A percentile compares a stretch with the other conserved stretches of the same genome.
Conservation (phyloP, 2,797 vertebrate species). For the Chaenodraco wilsoni region DNA sequence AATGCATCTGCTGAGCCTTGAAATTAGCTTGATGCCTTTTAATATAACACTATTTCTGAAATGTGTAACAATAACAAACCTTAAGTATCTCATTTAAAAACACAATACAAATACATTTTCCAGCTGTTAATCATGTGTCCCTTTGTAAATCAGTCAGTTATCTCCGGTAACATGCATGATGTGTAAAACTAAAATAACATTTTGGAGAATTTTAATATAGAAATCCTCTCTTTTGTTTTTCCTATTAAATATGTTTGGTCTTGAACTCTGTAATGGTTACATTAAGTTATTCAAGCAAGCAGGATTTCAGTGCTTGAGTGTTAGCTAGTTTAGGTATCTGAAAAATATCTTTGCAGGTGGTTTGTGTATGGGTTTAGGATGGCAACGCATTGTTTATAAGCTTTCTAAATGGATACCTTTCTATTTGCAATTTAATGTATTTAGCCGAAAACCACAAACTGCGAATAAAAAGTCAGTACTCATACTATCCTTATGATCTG, state of each 20-base stretch:
- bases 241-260: background rate
- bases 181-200: background rate
- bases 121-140: background rate
- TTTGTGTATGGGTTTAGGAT: too few relatives aligned
- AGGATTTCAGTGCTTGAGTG: background rate
- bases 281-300: conserved; percentile 4
- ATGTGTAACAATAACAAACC: background rate
- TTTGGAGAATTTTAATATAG: background rate
- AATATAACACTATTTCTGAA: background rate
- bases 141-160: background rate
- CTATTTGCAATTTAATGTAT: too few relatives aligned
- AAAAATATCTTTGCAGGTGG: background rate
- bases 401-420: too few relatives aligned
- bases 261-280: background rate
- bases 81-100: background rate
- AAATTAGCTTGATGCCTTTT: background rate
- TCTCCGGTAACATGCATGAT: background rate
- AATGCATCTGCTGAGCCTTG: background rate
- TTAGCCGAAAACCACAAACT: too few relatives aligned
- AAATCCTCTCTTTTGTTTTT: background rate
- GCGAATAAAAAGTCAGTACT: background rate
- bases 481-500: background rate
- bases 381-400: too few relatives aligned
- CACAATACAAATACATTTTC: too few relatives aligned
- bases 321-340: background rate